These are phyloP conservation scores for Euphydryas editha DNA, from an alignment of 2,888 invertebrate species.

Conservation along the genomic window DNA sequence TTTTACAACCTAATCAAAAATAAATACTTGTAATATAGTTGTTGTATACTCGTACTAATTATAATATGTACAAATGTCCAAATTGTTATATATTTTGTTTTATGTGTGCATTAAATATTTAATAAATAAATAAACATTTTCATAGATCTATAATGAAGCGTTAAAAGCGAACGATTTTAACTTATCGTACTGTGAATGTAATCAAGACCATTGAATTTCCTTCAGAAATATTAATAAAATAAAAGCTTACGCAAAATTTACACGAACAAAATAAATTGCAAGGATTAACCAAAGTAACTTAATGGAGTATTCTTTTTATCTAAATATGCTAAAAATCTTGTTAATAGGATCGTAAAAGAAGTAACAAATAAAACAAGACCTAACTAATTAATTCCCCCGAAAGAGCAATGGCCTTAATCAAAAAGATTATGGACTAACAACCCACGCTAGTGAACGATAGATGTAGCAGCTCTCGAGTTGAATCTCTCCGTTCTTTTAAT, in stretches of 20 bases:
- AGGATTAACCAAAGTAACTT: neutral
- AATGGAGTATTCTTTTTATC: neutral
- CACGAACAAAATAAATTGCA: neutral
- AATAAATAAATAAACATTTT: too few species aligned
- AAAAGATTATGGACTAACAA: conserved; percentile 18
- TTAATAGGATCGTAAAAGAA: conserved; percentile 14
- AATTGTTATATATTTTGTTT: too few species aligned
- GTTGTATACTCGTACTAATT: too few species aligned
- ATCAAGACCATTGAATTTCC: conserved; percentile 12
- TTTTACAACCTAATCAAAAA: too few species aligned
- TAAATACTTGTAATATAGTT: too few species aligned
- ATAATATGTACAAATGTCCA: too few species aligned
- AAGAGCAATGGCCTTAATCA: conserved; percentile 16
- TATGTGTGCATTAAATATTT: too few species aligned
- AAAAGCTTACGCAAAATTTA: neutral
- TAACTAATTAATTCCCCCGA: conserved; percentile 19
- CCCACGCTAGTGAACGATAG: conserved; percentile 15
- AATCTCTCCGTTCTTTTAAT: conserved; percentile 7
- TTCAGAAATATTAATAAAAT: conserved; percentile 9
- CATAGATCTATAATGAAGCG: neutral
- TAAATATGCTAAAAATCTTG: neutral
- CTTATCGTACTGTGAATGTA: neutral
- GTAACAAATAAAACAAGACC: conserved; percentile 12
- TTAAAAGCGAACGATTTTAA: neutral
- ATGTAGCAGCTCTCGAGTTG: neutral